Percentiles rank a stretch among this genome's conserved stretches.
phyloP scores from a whole-genome alignment of 1,140 invertebrate species.

The Drosophila kepulauana region DNA sequence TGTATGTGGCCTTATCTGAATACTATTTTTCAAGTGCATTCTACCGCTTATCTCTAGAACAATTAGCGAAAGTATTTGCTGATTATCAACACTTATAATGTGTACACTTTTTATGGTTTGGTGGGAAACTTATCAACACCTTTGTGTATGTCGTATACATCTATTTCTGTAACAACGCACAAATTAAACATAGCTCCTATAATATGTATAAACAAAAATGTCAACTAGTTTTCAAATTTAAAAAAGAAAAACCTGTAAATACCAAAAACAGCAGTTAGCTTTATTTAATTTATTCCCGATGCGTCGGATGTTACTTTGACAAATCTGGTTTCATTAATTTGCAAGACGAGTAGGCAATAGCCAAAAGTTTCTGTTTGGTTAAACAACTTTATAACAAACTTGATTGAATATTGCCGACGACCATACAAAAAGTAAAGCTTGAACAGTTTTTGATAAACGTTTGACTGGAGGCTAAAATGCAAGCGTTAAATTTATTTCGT shows the following conservation, averaged over 20 bases:
- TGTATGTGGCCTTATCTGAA: constrained; percentile 42
- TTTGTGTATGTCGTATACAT: constrained; percentile 37
- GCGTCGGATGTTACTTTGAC: constrained; percentile 32
- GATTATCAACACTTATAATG: constrained; percentile 44
- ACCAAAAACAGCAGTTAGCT: constrained; percentile 37
- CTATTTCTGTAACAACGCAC: constrained; percentile 55
- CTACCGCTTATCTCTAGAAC: constrained; percentile 49
- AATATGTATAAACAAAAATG: constrained; percentile 25
- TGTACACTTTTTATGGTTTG: constrained; percentile 27
- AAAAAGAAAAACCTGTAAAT: constrained; percentile 31
- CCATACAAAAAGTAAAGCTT: neutral
- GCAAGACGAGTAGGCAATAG: constrained; percentile 49
- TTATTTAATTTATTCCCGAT: constrained; percentile 62
- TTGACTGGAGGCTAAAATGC: neutral
- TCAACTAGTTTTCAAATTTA: constrained; percentile 54
- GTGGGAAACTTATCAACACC: constrained; percentile 20
- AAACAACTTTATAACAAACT: constrained; percentile 51
- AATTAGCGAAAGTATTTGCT: constrained; percentile 63
- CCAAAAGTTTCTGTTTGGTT: constrained; percentile 34
- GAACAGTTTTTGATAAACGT: neutral
- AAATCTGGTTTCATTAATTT: constrained; percentile 49
- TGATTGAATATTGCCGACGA: constrained; percentile 32
- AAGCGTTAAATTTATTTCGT: neutral
- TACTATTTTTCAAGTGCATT: constrained; percentile 58
- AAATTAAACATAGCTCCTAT: constrained; percentile 20